Conservation (phyloP, 1,140 invertebrate species). For the Hylaeus volcanicus region DNA sequence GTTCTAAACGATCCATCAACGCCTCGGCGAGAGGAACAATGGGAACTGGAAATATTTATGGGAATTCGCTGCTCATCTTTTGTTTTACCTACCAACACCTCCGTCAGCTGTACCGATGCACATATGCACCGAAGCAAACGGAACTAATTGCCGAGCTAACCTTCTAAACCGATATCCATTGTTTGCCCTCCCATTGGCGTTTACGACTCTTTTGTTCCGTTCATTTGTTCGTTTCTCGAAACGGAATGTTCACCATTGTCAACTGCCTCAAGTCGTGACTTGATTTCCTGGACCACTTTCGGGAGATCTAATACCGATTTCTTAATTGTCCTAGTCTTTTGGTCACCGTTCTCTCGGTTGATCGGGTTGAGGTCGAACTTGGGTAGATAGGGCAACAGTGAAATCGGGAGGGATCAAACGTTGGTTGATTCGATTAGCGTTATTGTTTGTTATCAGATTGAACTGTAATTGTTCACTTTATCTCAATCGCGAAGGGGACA, state of each 20-base stretch:
- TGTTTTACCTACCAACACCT: constrained; percentile 21
- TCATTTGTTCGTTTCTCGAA: background rate
- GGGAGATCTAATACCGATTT: constrained; percentile 9
- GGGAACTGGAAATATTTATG: constrained; percentile 52
- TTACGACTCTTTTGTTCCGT: constrained; percentile 37
- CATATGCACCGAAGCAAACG: constrained; percentile 21
- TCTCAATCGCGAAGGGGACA: no score
- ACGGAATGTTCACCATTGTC: background rate
- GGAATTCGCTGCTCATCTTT: constrained; percentile 30
- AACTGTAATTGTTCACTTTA: no score
- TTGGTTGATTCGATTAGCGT: no score
- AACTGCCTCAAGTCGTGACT: background rate
- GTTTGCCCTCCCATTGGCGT: constrained; percentile 34
- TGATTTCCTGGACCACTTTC: background rate
- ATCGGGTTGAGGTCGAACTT: background rate
- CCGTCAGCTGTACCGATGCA: background rate
- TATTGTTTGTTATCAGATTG: no score
- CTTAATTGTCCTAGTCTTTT: constrained; percentile 6
- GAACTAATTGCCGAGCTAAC: constrained; percentile 57
- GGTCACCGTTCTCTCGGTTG: background rate
- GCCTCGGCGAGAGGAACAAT: constrained; percentile 6
- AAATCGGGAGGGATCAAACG: no score
- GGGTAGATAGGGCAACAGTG: background rate
- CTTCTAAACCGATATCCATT: constrained; percentile 46
- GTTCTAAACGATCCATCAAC: background rate